Evolutionary conservation across 64 coral and sea anemone genomes (phyloP).

Genomic region (Acropora tenuis): DNA sequence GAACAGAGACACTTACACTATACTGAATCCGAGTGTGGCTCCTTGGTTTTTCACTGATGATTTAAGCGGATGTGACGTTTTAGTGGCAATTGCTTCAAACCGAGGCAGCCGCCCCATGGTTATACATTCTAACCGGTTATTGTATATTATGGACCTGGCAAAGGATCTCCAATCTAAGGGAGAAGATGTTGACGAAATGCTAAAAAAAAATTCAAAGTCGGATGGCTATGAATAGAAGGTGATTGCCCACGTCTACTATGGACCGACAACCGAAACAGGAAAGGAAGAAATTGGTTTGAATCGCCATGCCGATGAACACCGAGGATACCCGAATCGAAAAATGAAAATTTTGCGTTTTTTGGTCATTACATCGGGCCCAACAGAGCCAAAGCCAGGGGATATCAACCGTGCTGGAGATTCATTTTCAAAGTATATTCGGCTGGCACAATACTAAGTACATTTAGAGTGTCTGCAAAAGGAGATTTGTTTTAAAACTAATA

Average conservation of each 20-base stretch:
- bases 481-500: constrained; percentile 3
- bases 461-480: not conserved
- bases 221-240: no score
- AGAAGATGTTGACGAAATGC: not conserved
- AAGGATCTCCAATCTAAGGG: not conserved
- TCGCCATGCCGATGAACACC: not conserved
- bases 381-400: not conserved
- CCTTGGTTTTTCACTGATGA: constrained; percentile 1
- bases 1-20: constrained; percentile 1
- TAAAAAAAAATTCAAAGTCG: no score
- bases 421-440: not conserved
- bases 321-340: not conserved
- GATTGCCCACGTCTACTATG: no score
- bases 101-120: not conserved
- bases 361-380: not conserved
- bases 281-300: not conserved
- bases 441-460: not conserved
- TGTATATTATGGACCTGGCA: not conserved
- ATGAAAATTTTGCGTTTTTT: not conserved
- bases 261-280: not conserved
- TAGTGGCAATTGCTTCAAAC: not conserved
- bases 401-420: constrained; percentile 1
- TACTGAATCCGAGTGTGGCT: not conserved
- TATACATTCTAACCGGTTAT: not conserved
- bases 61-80: constrained; percentile 1